Percentiles rank a stretch among this genome's conserved stretches.
Conservation (phyloP, 2,113 vertebrate species). For the Dolichallabes microphthalmus region DNA sequence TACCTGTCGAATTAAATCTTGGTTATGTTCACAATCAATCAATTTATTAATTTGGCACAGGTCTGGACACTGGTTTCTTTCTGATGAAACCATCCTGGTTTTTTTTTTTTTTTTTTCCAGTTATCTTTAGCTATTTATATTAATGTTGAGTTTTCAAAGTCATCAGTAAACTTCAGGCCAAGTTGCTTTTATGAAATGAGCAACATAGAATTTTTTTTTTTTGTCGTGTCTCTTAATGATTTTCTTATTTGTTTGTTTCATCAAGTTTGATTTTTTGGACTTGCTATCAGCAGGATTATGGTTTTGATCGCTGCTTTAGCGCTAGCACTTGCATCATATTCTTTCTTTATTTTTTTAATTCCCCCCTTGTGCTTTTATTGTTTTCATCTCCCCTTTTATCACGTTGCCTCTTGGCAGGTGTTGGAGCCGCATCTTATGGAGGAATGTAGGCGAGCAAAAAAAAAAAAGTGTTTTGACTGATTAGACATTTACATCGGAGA, state of each 20-base stretch:
- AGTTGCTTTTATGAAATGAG: neutral
- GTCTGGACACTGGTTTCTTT: too few species aligned
- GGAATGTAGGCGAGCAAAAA: slow-evolving; percentile 29
- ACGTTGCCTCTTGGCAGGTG: neutral
- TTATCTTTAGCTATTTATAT: neutral
- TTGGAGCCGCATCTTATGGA: neutral
- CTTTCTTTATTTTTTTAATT: neutral
- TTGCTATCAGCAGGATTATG: neutral
- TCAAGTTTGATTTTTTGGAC: slow-evolving; percentile 17
- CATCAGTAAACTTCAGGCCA: neutral
- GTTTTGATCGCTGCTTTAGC: slow-evolving; percentile 22
- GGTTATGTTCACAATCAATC: neutral
- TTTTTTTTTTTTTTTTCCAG: too few species aligned
- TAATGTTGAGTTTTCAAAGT: neutral
- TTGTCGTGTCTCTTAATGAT: neutral
- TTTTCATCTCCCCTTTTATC: slow-evolving; percentile 5
- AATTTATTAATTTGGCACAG: too few species aligned
- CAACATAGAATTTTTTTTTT: neutral
- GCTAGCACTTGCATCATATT: neutral
- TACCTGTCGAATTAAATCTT: neutral
- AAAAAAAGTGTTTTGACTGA: slow-evolving; percentile 5
- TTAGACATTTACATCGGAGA: slow-evolving; percentile 5
- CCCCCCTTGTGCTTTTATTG: neutral
- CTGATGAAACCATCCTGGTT: too few species aligned
- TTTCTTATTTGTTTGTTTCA: neutral